phyloP scores from a whole-genome alignment of 2,888 invertebrate species.

The Acanthosoma haemorrhoidale region DNA sequence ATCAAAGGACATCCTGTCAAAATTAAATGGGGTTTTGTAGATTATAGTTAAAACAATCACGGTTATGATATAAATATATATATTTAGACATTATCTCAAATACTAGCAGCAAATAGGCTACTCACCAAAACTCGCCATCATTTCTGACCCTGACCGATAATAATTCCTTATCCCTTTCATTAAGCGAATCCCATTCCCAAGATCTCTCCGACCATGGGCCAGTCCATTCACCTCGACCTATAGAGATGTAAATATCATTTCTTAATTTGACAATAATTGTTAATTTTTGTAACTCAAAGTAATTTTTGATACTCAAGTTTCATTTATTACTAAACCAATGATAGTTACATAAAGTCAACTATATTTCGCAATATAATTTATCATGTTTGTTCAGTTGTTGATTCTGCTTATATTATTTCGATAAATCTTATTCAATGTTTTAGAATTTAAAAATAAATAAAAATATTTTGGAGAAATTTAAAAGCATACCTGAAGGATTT shows the following conservation, averaged over 20 bases:
- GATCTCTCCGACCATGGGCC: slow-evolving; percentile 67
- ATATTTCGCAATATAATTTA: too few species aligned
- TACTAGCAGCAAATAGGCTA: neutral
- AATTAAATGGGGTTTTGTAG: neutral
- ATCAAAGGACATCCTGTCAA: slow-evolving; percentile 61
- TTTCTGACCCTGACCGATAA: slow-evolving; percentile 57
- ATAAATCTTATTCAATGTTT: too few species aligned
- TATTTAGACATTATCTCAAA: neutral
- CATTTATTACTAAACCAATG: neutral
- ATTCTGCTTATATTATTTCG: too few species aligned
- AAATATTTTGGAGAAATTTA: neutral
- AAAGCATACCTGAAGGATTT: slow-evolving; percentile 57
- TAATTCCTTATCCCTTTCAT: slow-evolving; percentile 58
- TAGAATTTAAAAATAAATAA: neutral
- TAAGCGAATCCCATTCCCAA: slow-evolving; percentile 63
- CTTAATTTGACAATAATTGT: too few species aligned
- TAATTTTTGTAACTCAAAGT: neutral
- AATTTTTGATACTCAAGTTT: neutral
- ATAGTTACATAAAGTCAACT: too few species aligned
- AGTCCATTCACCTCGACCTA: slow-evolving; percentile 57
- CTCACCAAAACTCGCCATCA: slow-evolving; percentile 66
- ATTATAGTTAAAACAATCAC: neutral
- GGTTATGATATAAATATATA: neutral
- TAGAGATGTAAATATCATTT: neutral
- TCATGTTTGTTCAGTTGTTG: too few species aligned